Evolutionary conservation across 2,113 vertebrate species (phyloP), one percentile per base, ranked within the genome.

Genomic region (Megaceryle maxima): DNA sequence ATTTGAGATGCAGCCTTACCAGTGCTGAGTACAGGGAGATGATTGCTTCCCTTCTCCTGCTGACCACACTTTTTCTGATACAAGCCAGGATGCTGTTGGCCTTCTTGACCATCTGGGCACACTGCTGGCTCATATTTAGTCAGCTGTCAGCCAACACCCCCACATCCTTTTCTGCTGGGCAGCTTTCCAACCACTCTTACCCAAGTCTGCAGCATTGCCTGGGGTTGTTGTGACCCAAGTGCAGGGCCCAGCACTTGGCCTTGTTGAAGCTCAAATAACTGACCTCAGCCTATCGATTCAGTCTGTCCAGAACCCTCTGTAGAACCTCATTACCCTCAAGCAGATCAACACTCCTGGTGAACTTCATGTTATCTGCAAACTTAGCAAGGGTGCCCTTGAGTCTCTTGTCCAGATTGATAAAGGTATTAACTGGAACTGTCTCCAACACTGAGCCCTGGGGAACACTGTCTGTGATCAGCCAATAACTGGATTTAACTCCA

Each of bases 361-460:
- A 0, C 2, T 4, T 57, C 7, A 6, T 20, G 11, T 56, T 0
- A 1, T 17, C 46, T 22, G 3, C 4, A 55, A 33, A 48, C 1
- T 16, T 59, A 59, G 6, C 1, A 0, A 68, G 12, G 6, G 3
- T 31, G 12, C 9, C 8, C 12, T 46, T 1, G 1, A 48, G n/a
- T 10, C 6, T 24, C n/a, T 37, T 35, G 21, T 37, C 35, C 24
- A 26, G 35, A 62, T 25, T 37, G 35, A 39, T 37, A 10, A 62
- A 62, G n/a, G 5, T 37, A 25, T 39, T 62, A 62, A 39, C 10
- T 21, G 20, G 35, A 62, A 39, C 60, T 39, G 59, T 14, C 35
- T 28, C 37, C 37, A 63, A 28, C 37, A 63, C 35, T 17, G 24
- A 63, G 37, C 60, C 60, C 24, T 63, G 37, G 24, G 37, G 60